phyloP scores from a whole-genome alignment of 2,113 vertebrate genomes.

The Amphilophus citrinellus region DNA sequence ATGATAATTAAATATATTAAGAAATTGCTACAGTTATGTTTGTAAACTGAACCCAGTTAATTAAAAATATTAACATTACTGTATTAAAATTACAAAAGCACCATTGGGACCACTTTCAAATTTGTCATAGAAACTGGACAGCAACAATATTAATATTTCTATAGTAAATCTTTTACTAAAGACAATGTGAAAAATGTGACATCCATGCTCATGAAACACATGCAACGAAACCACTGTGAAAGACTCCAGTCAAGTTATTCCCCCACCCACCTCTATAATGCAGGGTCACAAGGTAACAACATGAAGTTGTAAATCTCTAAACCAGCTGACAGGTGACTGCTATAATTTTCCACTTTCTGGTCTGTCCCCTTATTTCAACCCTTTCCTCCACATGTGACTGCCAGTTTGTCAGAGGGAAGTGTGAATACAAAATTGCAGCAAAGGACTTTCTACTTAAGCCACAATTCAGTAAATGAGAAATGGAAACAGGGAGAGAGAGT shows the following conservation, averaged over 20 bases:
- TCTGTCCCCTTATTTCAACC: not conserved
- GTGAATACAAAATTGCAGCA: constrained; percentile 36
- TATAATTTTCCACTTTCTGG: not conserved
- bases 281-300: not conserved
- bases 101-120: accelerated
- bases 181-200: not conserved
- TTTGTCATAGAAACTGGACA: not conserved
- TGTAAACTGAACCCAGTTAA: no score
- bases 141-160: not conserved
- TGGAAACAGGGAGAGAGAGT: constrained; percentile 26
- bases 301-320: not conserved
- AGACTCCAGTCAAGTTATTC: not conserved
- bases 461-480: constrained; percentile 28
- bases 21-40: no score
- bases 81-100: no score
- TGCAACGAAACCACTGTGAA: not conserved
- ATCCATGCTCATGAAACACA: not conserved
- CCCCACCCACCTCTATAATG: not conserved
- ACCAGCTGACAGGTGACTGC: not conserved
- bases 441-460: constrained; percentile 22
- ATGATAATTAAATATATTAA: no score
- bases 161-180: not conserved
- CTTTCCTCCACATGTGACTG: constrained; percentile 14
- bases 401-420: constrained; percentile 20
- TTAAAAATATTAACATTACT: no score